phyloP scores from a whole-genome alignment of 2,797 vertebrate genomes.

The Oryzias dopingdopingensis region DNA sequence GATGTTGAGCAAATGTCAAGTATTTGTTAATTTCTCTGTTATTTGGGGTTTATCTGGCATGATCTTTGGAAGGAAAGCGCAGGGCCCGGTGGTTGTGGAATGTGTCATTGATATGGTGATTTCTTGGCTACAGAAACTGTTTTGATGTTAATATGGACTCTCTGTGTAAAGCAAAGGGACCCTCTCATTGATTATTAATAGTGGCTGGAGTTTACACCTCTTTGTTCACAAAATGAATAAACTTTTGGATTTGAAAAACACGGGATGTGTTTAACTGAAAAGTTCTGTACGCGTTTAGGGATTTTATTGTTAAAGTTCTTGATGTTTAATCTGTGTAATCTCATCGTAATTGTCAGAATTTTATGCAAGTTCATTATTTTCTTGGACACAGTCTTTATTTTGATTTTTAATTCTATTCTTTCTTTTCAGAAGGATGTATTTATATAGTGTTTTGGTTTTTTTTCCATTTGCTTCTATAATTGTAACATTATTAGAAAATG shows the following conservation, averaged over 20 bases:
- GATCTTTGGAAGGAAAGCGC: constrained; percentile 72
- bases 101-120: constrained; percentile 99
- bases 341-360: no score
- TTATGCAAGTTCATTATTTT: no score
- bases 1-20: constrained; percentile 99
- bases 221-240: constrained; percentile 65
- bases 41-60: constrained; percentile 99
- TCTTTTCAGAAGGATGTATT: no score
- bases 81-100: constrained; percentile 87
- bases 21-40: constrained; percentile 99
- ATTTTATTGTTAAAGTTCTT: constrained; percentile 10
- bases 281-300: constrained; percentile 17
- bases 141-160: constrained; percentile 77
- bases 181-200: constrained; percentile 84
- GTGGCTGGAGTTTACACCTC: constrained; percentile 67
- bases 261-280: constrained; percentile 37
- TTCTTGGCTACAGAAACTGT: constrained; percentile 89
- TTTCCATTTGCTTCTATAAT: no score
- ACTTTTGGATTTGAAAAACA: constrained; percentile 56
- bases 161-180: constrained; percentile 62
- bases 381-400: no score
- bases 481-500: no score
- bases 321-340: no score
- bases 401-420: no score
- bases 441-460: no score